Evolutionary conservation across 2,797 vertebrate species (phyloP).

Genomic region (Neomorphus geoffroyi): DNA sequence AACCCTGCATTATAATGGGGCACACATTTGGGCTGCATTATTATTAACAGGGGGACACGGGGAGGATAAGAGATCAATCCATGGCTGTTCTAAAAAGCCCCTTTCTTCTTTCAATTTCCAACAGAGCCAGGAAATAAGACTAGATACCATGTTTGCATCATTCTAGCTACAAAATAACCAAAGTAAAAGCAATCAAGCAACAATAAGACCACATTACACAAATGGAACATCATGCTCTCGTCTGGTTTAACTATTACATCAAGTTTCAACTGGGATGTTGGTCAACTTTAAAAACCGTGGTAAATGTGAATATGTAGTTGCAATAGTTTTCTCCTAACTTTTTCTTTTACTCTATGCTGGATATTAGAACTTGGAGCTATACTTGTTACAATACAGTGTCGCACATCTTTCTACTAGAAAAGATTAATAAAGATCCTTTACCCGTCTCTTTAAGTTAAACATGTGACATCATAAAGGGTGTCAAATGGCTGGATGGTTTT

Average conservation of each 20-base stretch:
- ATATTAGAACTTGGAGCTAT: slow-evolving; percentile 79
- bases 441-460: slow-evolving; percentile 86
- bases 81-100: slow-evolving; percentile 64
- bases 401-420: slow-evolving; percentile 84
- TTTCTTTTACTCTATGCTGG: slow-evolving; percentile 73
- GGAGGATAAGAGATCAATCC: slow-evolving; percentile 57
- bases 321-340: slow-evolving; percentile 70
- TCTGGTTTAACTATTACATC: slow-evolving; percentile 79
- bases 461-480: slow-evolving; percentile 85
- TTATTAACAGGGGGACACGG: slow-evolving; percentile 40
- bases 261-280: slow-evolving; percentile 80
- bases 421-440: slow-evolving; percentile 84
- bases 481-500: slow-evolving; percentile 86
- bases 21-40: slow-evolving; percentile 48
- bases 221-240: slow-evolving; percentile 83
- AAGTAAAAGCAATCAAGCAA: slow-evolving; percentile 83
- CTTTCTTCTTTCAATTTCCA: slow-evolving; percentile 63
- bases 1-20: slow-evolving; percentile 60
- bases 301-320: slow-evolving; percentile 74
- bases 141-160: slow-evolving; percentile 72
- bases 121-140: slow-evolving; percentile 63
- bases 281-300: slow-evolving; percentile 80
- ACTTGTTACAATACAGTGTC: slow-evolving; percentile 82
- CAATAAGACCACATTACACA: slow-evolving; percentile 82
- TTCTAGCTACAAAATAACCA: slow-evolving; percentile 79